phyloP scores from a whole-genome alignment of 2,113 vertebrate genomes.

The Toxotes chatareus region DNA sequence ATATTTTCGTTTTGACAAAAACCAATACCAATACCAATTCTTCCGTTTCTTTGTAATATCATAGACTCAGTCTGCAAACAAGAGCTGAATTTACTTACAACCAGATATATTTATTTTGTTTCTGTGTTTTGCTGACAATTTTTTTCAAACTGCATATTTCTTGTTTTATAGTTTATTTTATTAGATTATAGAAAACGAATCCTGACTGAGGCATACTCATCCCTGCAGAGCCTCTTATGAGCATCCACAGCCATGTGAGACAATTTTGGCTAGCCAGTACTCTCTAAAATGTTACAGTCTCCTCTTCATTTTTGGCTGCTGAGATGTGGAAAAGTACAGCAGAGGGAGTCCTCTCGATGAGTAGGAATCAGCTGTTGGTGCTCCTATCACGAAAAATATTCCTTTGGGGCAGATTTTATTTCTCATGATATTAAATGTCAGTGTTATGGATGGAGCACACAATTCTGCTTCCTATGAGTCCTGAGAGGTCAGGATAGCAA shows the following conservation, averaged over 20 bases:
- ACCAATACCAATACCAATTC: background rate
- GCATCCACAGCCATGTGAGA: background rate
- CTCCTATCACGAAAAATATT: background rate
- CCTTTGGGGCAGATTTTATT: background rate
- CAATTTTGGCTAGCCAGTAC: background rate
- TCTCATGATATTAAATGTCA: background rate
- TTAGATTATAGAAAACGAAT: background rate
- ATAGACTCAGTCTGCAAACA: background rate
- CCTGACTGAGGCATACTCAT: background rate
- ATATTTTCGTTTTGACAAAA: background rate
- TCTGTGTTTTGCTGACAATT: background rate
- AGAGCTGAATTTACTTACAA: background rate
- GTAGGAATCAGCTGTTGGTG: background rate
- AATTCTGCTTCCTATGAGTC: background rate
- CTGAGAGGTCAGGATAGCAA: background rate
- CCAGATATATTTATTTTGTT: background rate
- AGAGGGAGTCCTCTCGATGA: background rate
- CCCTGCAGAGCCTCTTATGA: background rate
- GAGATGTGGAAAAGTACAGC: background rate
- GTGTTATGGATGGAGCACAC: background rate
- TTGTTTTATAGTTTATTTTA: background rate
- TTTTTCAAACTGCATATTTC: background rate
- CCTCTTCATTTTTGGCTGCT: constrained; percentile 18
- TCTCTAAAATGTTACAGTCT: background rate
- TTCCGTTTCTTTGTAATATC: background rate